Evolutionary conservation across 1,140 invertebrate genomes (phyloP), one percentile per base, ranked within the genome.

Genomic region (Sitodiplosis mosellana): DNA sequence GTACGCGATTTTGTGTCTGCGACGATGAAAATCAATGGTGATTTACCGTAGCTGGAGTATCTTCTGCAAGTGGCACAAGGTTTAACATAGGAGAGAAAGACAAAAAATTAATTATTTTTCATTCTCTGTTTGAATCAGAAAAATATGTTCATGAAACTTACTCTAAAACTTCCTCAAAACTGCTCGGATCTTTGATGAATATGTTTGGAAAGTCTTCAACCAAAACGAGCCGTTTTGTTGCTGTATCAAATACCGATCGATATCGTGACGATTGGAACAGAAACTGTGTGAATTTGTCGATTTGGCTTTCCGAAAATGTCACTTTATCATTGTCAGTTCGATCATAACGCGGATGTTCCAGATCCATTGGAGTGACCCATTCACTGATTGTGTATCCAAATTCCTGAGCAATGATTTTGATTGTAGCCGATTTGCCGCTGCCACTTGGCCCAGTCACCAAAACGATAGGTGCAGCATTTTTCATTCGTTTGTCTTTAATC

Each of bases 201-300:
- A 72, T 63, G 65, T 83, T 82, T n/a, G 81, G 81, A 58, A 83
- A 75, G 60, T 84, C 81, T 64, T 85, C 80, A 3, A 85, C 72
- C 0, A 85, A 57, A 27, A 81, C 62, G 6, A 83, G 51, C 48
- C 68, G 70, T 36, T 66, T 69, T 51, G 69, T 67, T 33, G 49
- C 48, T 21, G 59, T 61, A 33, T 68, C 64, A 36, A 82, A 63
- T 21, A 83, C 55, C 15, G 78, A 80, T 49, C 66, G 71, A 56
- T 78, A 84, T 49, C 81, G 73, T 2, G 80, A 78, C 4, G 75
- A 72, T 56, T 76, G 73, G 47, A 78, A 63, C 22, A 83, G 57
- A 59, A 80, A 83, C 33, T 80, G 75, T 43, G 73, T 58, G 56
- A 85, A 83, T 51, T 69, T 73, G 34, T 75, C 71, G 38, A 72